These are phyloP conservation scores for Wiebesia pumilae DNA, from an alignment of 1,140 invertebrate species.

Conservation along the genomic window DNA sequence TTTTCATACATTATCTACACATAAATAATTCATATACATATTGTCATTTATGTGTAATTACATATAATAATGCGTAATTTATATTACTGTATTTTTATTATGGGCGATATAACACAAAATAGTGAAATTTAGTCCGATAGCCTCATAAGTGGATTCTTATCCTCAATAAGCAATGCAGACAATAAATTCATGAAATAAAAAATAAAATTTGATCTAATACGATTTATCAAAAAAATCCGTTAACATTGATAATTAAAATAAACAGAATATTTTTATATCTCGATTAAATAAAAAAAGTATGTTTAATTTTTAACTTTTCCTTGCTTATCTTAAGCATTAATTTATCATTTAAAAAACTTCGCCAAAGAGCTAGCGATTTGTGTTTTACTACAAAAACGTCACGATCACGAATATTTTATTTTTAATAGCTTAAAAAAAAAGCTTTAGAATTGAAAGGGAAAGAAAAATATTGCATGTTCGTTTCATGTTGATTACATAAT, in stretches of 20 bases:
- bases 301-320: conserved; percentile 56
- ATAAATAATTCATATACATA: neutral
- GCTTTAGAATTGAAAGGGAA: conserved; percentile 6
- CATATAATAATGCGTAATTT: neutral
- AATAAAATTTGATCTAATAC: conserved; percentile 43
- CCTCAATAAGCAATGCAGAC: conserved; percentile 70
- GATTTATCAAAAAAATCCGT: conserved; percentile 6
- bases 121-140: conserved; percentile 56
- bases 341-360: conserved; percentile 35
- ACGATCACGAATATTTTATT: conserved; percentile 19
- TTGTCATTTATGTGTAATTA: neutral
- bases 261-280: conserved; percentile 73
- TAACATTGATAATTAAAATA: conserved; percentile 64
- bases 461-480: neutral
- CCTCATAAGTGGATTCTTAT: conserved; percentile 65
- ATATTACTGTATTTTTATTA: neutral
- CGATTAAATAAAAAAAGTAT: conserved; percentile 58
- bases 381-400: neutral
- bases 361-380: conserved; percentile 30
- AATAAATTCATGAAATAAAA: conserved; percentile 66
- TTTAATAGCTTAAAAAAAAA: conserved; percentile 16
- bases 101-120: neutral
- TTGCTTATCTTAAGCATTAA: conserved; percentile 35
- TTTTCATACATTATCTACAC: neutral
- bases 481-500: neutral